These are phyloP conservation scores for Sebastes alutus DNA, from an alignment of 2,797 vertebrate species.

Conservation along the genomic window DNA sequence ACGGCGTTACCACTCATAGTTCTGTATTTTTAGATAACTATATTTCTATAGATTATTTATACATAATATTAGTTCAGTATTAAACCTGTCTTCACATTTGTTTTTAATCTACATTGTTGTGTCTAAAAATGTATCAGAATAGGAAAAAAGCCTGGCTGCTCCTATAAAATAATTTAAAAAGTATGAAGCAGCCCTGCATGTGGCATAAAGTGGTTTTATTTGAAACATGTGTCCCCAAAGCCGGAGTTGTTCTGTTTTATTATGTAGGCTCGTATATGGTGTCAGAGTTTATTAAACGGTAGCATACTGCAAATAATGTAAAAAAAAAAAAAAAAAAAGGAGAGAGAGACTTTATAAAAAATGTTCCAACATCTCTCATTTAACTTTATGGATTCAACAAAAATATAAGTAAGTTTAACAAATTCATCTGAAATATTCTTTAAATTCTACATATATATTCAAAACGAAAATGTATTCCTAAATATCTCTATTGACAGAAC, in stretches of 20 bases:
- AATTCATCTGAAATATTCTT: not conserved
- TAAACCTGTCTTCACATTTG: not conserved
- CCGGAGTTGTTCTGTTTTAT: not conserved
- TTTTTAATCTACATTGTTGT: not conserved
- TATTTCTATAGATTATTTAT: not conserved
- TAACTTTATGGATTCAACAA: not conserved
- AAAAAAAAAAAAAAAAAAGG: not conserved
- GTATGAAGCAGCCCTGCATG: not conserved
- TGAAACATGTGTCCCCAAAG: not conserved
- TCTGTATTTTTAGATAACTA: not conserved
- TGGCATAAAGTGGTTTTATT: not conserved
- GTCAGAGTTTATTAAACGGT: not conserved
- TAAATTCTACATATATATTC: not conserved
- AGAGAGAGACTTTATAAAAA: not conserved
- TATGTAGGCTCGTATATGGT: not conserved
- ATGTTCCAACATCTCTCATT: not conserved
- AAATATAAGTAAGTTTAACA: not conserved
- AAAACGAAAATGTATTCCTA: not conserved
- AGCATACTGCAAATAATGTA: not conserved
- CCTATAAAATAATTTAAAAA: not conserved
- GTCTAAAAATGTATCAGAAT: not conserved
- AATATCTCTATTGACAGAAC: not conserved
- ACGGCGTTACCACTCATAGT: not conserved
- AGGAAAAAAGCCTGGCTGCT: not conserved
- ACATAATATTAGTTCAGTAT: not conserved